A percentile compares a stretch with the other conserved stretches of the same genome.
These are phyloP conservation scores for Trinorchestia longiramus DNA, from an alignment of 1,140 invertebrate genomes.

Conservation along the genomic window DNA sequence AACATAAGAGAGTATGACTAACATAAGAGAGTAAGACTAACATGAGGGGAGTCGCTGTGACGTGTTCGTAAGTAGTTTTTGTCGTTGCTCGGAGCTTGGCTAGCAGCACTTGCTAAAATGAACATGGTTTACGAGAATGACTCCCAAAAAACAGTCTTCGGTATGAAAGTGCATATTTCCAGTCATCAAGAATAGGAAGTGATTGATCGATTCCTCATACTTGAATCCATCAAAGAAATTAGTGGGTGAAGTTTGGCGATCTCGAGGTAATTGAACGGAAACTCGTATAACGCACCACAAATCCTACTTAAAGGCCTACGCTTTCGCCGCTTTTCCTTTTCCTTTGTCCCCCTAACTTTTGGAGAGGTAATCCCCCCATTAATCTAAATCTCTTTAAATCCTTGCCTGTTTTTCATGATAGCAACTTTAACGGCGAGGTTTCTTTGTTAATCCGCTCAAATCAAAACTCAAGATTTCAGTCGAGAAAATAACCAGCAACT, in stretches of 20 bases:
- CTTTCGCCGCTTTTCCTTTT: not conserved
- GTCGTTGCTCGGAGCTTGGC: not conserved
- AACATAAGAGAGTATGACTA: too few species aligned
- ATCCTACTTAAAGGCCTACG: not conserved
- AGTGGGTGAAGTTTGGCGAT: not conserved
- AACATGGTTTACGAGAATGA: not conserved
- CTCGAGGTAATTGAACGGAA: not conserved
- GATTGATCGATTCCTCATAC: not conserved
- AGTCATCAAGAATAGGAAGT: not conserved
- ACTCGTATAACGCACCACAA: not conserved
- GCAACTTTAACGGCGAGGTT: conserved; percentile 19
- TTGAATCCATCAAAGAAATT: not conserved
- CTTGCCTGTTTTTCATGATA: conserved; percentile 38
- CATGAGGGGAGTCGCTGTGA: too few species aligned
- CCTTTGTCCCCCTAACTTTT: not conserved
- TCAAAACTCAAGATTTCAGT: conserved; percentile 12
- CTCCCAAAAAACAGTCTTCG: not conserved
- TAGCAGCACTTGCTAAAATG: not conserved
- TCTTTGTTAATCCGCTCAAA: conserved; percentile 13
- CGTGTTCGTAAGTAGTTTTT: not conserved
- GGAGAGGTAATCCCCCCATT: not conserved
- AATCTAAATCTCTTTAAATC: conserved; percentile 48
- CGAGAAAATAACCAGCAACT: not conserved
- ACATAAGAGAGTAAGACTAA: too few species aligned
- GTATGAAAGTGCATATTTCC: not conserved